Evolutionary conservation across 2,888 invertebrate genomes (phyloP).

Genomic region (Smittia aterrima): DNA sequence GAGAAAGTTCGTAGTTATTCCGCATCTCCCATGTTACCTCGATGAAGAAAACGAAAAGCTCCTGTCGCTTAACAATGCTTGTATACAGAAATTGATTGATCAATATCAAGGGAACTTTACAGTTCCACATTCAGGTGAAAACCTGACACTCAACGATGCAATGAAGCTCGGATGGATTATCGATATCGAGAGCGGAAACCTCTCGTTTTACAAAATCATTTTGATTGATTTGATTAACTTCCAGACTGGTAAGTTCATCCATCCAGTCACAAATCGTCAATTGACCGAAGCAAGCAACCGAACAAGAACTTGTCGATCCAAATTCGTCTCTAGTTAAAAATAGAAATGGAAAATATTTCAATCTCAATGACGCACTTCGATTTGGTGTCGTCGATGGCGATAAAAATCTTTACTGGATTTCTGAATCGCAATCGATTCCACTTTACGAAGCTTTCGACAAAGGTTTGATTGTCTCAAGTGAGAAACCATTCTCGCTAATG

Average conservation of each 20-base stretch:
- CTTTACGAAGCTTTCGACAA: slow-evolving; percentile 71
- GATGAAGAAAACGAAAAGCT: slow-evolving; percentile 72
- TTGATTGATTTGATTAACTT: slow-evolving; percentile 75
- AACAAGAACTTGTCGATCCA: slow-evolving; percentile 74
- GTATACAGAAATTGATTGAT: slow-evolving; percentile 78
- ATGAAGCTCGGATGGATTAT: slow-evolving; percentile 75
- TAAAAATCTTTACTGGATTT: slow-evolving; percentile 59
- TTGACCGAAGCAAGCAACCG: slow-evolving; percentile 72
- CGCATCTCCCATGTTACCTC: slow-evolving; percentile 76
- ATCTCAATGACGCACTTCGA: slow-evolving; percentile 69
- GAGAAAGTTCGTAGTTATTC: slow-evolving; percentile 75
- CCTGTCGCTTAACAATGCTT: slow-evolving; percentile 74
- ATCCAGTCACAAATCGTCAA: slow-evolving; percentile 74
- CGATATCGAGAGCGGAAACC: slow-evolving; percentile 79
- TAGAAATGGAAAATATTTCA: slow-evolving; percentile 68
- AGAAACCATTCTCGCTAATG: slow-evolving; percentile 69
- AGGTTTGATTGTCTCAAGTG: slow-evolving; percentile 73
- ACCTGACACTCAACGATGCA: slow-evolving; percentile 70
- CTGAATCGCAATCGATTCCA: slow-evolving; percentile 65
- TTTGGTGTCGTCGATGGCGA: slow-evolving; percentile 63
- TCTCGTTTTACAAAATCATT: slow-evolving; percentile 75
- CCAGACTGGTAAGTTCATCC: slow-evolving; percentile 64
- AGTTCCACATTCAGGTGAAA: slow-evolving; percentile 65
- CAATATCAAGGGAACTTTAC: slow-evolving; percentile 74
- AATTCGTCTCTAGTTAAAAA: slow-evolving; percentile 72